Evolutionary conservation across 1,140 invertebrate genomes (phyloP), one percentile per base, ranked within the genome.

Genomic region (Heliconius nattereri): DNA sequence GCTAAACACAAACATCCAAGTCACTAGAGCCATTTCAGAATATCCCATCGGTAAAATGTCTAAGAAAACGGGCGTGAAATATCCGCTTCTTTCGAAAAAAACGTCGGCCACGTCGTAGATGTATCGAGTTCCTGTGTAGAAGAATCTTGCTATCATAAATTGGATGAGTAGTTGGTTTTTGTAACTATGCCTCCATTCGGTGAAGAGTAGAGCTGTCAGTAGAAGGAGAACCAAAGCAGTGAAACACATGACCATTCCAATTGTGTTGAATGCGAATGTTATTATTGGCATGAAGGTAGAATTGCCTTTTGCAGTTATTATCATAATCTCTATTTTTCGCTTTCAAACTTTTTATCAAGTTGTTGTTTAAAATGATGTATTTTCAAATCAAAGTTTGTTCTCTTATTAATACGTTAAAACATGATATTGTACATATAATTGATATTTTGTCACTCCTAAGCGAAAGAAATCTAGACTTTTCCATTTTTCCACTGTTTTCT

Each of bases 111-210:
- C 73, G 23, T 90, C 90, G 20, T 83, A 80, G 1, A 87, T 40
- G 49, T 90, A 93, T 79, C 89, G 84, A 0, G 87, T 57, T 5
- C 84, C 76, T 0, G 85, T 86, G 74, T 88, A 90, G 7, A 91
- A 20, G 60, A 89, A 91, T 84, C 91, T 89, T 9, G 90, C 85
- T 1, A 89, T 77, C 88, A 93, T 94, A 76, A 93, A 92, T 77
- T 94, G 92, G 35, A 91, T 86, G 2, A 94, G 84, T 0, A 93
- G 76, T 79, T 93, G 89, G 72, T 94, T 94, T 74, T 94, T 94
- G 83, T 86, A 87, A 11, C 73, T 87, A 1, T 79, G 72, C 40
- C 91, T 88, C 92, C 92, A 94, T 88, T 93, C 90, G 45, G 73
- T 72, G 77, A 91, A 92, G 3, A 91, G 75, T 6, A 78, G 19